Percentiles rank a stretch among this genome's conserved stretches.
Evolutionary conservation across 2,113 vertebrate species (phyloP).

Genomic region (Ceratotherium simum): DNA sequence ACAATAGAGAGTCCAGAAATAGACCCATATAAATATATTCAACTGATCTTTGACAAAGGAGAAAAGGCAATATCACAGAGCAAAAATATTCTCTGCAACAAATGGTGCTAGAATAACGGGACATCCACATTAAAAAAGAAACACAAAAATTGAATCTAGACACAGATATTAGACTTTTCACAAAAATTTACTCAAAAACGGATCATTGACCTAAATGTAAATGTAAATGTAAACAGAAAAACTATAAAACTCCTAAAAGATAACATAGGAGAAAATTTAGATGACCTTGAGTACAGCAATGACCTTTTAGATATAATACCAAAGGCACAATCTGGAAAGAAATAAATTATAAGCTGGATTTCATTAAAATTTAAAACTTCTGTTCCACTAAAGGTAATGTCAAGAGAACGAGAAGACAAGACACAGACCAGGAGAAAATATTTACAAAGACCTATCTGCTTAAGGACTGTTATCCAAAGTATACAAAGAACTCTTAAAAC

Average conservation of each 20-base stretch:
- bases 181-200: not conserved
- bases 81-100: not conserved
- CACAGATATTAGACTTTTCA: not conserved
- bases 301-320: not conserved
- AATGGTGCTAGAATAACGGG: not conserved
- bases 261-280: not conserved
- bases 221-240: not conserved
- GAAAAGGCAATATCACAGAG: not conserved
- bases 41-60: not conserved
- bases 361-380: not conserved
- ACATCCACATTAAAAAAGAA: not conserved
- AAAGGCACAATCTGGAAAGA: not conserved
- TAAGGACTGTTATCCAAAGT: not conserved
- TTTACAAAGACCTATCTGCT: not conserved
- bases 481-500: not conserved
- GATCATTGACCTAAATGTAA: not conserved
- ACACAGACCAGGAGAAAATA: not conserved
- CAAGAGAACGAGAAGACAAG: not conserved
- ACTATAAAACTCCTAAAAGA: not conserved
- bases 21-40: not conserved
- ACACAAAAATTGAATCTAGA: not conserved
- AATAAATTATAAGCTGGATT: not conserved
- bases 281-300: not conserved
- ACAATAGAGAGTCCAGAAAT: not conserved
- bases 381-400: not conserved